phyloP scores from a whole-genome alignment of 2,113 vertebrate genomes.

The Mionectes macconnelli region DNA sequence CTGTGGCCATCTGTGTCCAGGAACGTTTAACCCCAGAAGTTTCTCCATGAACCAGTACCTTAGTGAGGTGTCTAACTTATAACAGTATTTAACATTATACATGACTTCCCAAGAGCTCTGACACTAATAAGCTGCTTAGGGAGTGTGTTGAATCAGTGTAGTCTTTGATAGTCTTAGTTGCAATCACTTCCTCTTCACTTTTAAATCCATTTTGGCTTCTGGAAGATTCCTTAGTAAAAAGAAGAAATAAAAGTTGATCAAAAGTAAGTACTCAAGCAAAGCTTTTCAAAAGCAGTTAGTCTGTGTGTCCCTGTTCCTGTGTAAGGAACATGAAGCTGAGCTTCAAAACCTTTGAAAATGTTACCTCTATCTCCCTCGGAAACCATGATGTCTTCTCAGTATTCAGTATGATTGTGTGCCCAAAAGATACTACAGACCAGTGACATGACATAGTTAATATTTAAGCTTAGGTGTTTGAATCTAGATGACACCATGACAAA shows the following conservation, averaged over 20 bases:
- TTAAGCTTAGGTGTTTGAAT: neutral
- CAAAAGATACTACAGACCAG: neutral
- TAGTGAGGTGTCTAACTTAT: neutral
- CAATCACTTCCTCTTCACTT: neutral
- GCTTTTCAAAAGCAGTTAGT: neutral
- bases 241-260: neutral
- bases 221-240: neutral
- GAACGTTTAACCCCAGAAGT: neutral
- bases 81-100: neutral
- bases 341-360: neutral
- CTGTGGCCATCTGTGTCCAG: neutral
- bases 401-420: neutral
- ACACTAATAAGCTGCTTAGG: neutral
- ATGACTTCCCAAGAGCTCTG: neutral
- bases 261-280: neutral
- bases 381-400: neutral
- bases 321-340: neutral
- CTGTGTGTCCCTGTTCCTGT: neutral
- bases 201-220: neutral
- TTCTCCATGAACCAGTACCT: neutral
- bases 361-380: neutral
- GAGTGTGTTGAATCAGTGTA: neutral
- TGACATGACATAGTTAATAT: neutral
- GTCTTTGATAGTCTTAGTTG: neutral
- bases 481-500: neutral